A percentile compares a stretch with the other conserved stretches of the same genome.
phyloP scores from a whole-genome alignment of 2,113 vertebrate species.

The Takifugu bimaculatus region DNA sequence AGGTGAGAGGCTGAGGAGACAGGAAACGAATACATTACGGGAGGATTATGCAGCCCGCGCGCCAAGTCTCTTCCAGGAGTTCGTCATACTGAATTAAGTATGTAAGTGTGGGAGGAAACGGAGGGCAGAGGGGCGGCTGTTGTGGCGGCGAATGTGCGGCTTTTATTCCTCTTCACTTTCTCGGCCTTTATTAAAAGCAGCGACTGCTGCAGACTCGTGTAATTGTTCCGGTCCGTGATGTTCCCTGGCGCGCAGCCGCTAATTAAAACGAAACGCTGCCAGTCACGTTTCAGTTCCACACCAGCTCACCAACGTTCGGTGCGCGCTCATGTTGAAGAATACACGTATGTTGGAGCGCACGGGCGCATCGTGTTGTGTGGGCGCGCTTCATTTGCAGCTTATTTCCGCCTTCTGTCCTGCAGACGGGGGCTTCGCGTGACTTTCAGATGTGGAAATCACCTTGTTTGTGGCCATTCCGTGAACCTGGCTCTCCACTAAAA shows the following conservation, averaged over 20 bases:
- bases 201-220: slow-evolving; percentile 31
- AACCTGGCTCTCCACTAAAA: slow-evolving; percentile 34
- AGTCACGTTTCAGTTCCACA: slow-evolving; percentile 54
- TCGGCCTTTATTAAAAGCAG: slow-evolving; percentile 28
- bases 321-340: background rate
- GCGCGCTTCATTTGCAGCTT: background rate
- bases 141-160: slow-evolving; percentile 4
- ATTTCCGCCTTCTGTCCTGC: slow-evolving; percentile 7
- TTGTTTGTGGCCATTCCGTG: slow-evolving; percentile 43
- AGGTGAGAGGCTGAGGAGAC: slow-evolving; percentile 10
- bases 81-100: slow-evolving; percentile 49
- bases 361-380: slow-evolving; percentile 8
- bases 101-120: slow-evolving; percentile 24
- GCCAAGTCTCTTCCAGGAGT: slow-evolving; percentile 50
- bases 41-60: slow-evolving; percentile 43
- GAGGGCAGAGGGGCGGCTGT: slow-evolving; percentile 3
- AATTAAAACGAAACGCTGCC: slow-evolving; percentile 53
- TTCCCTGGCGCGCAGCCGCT: slow-evolving; percentile 18
- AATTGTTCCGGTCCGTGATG: slow-evolving; percentile 38
- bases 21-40: slow-evolving; percentile 53
- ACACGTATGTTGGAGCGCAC: slow-evolving; percentile 10
- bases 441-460: slow-evolving; percentile 28
- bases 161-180: slow-evolving; percentile 21
- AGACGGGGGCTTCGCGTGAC: slow-evolving; percentile 10
- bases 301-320: slow-evolving; percentile 41